A percentile compares a stretch with the other conserved stretches of the same genome.
Conservation (phyloP, 1,140 invertebrate species). For the Ceratitis capitata region DNA sequence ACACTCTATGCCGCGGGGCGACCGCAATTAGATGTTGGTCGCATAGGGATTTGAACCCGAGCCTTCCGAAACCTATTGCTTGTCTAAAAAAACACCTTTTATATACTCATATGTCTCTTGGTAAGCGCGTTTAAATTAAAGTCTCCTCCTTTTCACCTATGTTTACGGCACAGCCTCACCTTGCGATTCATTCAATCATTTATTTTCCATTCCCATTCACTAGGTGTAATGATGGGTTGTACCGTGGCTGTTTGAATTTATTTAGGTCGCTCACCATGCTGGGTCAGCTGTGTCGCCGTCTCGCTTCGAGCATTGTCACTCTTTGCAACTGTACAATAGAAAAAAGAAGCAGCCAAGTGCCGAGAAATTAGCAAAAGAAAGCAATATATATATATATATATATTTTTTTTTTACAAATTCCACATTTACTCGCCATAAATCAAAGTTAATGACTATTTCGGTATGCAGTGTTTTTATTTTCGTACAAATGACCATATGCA, state of each 20-base stretch:
- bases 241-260: slow-evolving; percentile 21
- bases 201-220: not conserved
- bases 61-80: too few relatives aligned
- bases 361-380: not conserved
- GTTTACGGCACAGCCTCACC: too few relatives aligned
- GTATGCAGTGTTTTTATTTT: not conserved
- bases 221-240: slow-evolving; percentile 2
- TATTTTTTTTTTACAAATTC: not conserved
- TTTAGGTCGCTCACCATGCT: slow-evolving; percentile 3
- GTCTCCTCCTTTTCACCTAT: not conserved
- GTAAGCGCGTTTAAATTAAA: not conserved
- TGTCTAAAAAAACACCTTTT: too few relatives aligned
- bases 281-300: slow-evolving; percentile 19
- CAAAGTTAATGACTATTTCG: not conserved
- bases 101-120: too few relatives aligned
- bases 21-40: too few relatives aligned
- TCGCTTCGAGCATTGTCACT: not conserved
- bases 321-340: not conserved
- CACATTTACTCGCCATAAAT: not conserved
- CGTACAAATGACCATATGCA: not conserved
- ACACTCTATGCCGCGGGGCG: too few relatives aligned
- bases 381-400: too few relatives aligned
- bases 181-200: not conserved
- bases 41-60: too few relatives aligned
- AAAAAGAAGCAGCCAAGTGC: not conserved